Evolutionary conservation across 1,140 invertebrate species (phyloP).

Genomic region (Ceratoteleas bidentatus): DNA sequence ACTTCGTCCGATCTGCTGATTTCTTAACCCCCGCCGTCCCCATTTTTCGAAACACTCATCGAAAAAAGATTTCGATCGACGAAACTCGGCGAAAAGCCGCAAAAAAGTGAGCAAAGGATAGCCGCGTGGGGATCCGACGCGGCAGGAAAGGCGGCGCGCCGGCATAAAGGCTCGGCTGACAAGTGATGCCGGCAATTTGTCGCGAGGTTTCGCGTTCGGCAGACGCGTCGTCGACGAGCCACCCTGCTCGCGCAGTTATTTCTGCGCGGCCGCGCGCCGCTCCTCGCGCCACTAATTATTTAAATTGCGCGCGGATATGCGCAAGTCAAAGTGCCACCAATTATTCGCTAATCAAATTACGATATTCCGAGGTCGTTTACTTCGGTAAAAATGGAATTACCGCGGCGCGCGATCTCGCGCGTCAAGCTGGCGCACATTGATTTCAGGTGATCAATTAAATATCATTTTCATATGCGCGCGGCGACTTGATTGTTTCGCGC

Average conservation of each 20-base stretch:
- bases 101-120: background rate
- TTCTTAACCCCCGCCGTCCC: too few relatives aligned
- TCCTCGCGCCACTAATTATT: constrained; percentile 58
- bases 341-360: constrained; percentile 62
- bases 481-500: constrained; percentile 4
- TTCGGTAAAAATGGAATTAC: constrained; percentile 63
- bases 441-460: constrained; percentile 57
- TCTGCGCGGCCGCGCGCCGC: constrained; percentile 32
- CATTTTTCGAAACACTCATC: too few relatives aligned
- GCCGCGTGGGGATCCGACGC: constrained; percentile 34
- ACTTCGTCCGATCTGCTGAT: too few relatives aligned
- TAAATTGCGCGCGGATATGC: constrained; percentile 57
- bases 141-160: constrained; percentile 33
- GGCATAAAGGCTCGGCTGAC: constrained; percentile 38
- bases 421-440: constrained; percentile 36
- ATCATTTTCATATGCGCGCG: constrained; percentile 32
- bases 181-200: constrained; percentile 53
- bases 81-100: background rate
- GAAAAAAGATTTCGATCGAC: background rate
- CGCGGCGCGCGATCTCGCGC: constrained; percentile 26
- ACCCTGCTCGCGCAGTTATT: constrained; percentile 39
- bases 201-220: constrained; percentile 55
- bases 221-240: constrained; percentile 43
- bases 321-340: constrained; percentile 58
- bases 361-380: constrained; percentile 61